These are phyloP conservation scores for Mus pahari DNA, from an alignment of 2,113 vertebrate genomes.

Conservation along the genomic window DNA sequence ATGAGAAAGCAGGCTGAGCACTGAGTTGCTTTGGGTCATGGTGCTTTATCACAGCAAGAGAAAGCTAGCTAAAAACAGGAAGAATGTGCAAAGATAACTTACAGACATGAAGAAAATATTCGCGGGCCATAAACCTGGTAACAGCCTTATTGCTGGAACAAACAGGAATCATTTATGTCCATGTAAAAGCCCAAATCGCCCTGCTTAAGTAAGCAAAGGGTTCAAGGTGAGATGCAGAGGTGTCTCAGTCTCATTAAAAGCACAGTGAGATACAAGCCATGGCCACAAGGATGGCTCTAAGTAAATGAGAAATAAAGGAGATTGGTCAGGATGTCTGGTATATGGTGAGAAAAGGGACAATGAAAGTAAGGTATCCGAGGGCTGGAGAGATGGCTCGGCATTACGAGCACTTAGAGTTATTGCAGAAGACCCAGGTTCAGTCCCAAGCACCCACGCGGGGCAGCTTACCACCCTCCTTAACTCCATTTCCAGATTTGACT, in stretches of 20 bases:
- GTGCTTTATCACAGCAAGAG: background rate
- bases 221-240: background rate
- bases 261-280: background rate
- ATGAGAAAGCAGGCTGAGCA: background rate
- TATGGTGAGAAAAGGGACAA: background rate
- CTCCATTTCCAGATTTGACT: background rate
- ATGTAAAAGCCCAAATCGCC: background rate
- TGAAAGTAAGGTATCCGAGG: background rate
- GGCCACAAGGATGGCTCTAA: background rate
- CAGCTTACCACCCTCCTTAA: background rate
- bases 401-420: background rate
- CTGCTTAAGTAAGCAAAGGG: background rate
- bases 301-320: background rate
- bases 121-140: background rate
- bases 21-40: background rate
- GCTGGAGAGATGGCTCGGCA: background rate
- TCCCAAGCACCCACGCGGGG: background rate
- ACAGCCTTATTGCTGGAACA: background rate
- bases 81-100: background rate
- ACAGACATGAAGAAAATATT: background rate
- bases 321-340: background rate
- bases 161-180: background rate
- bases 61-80: background rate
- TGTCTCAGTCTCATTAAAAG: background rate
- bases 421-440: background rate